These are phyloP conservation scores for Iphiclides podalirius DNA, from an alignment of 2,888 invertebrate species.

Conservation along the genomic window DNA sequence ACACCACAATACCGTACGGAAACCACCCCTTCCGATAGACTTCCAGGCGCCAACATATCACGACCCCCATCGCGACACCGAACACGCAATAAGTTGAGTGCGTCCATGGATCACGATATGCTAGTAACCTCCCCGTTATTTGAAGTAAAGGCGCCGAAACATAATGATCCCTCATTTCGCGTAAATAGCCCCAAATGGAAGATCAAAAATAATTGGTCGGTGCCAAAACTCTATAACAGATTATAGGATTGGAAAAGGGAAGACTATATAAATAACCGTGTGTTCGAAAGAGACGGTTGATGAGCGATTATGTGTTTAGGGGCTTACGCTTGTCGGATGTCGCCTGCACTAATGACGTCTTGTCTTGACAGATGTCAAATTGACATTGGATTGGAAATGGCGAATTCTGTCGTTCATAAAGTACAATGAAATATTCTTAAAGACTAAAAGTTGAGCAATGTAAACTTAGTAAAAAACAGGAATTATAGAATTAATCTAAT, in stretches of 20 bases:
- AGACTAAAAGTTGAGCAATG: constrained; percentile 14
- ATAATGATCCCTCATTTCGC: constrained; percentile 8
- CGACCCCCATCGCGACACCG: neutral
- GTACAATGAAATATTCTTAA: neutral
- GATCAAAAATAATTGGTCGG: constrained; percentile 25
- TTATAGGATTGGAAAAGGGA: constrained; percentile 54
- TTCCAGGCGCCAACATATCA: constrained; percentile 2
- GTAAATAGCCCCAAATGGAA: constrained; percentile 10
- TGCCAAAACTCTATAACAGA: constrained; percentile 42
- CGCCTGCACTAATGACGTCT: constrained; percentile 42
- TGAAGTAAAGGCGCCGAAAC: constrained; percentile 11
- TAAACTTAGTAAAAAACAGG: neutral
- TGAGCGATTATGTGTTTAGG: constrained; percentile 42
- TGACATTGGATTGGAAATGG: constrained; percentile 31
- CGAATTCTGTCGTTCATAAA: constrained; percentile 16
- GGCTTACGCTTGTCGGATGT: constrained; percentile 41
- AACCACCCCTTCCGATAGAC: constrained; percentile 11
- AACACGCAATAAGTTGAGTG: neutral
- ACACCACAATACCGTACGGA: constrained; percentile 26
- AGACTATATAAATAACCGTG: constrained; percentile 26
- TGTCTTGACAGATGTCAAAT: constrained; percentile 64
- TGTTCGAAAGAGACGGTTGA: constrained; percentile 33
- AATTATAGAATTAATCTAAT: no score
- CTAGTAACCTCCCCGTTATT: neutral
- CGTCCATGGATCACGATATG: neutral